A percentile compares a stretch with the other conserved stretches of the same genome.
These are phyloP conservation scores for Falco punctatus DNA, from an alignment of 2,113 vertebrate genomes.

Conservation along the genomic window DNA sequence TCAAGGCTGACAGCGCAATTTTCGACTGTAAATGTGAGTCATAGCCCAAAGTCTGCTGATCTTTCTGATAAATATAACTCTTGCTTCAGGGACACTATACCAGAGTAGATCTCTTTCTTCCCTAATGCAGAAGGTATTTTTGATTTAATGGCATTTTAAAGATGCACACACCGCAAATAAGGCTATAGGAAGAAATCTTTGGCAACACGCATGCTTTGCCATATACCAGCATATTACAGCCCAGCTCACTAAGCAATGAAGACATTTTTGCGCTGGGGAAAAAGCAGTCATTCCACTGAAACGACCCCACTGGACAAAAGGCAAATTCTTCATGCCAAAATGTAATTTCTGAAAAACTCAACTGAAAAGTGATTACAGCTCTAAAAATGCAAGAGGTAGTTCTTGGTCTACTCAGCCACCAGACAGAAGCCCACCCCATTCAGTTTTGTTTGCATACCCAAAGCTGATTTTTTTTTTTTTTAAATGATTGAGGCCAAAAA, in stretches of 20 bases:
- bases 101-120: neutral
- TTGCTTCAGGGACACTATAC: neutral
- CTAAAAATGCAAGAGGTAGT: neutral
- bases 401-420: neutral
- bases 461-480: neutral
- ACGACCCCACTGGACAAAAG: neutral
- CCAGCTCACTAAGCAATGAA: neutral
- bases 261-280: neutral
- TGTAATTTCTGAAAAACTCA: neutral
- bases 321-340: neutral
- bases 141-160: neutral
- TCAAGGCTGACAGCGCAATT: neutral
- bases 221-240: neutral
- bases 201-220: neutral
- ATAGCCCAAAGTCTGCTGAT: conserved; percentile 4
- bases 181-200: neutral
- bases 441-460: neutral
- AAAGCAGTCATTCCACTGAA: neutral
- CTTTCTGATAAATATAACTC: neutral
- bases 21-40: neutral
- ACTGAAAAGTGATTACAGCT: neutral
- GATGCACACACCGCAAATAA: neutral
- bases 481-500: neutral
- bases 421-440: neutral
- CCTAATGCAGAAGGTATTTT: neutral